Percentiles rank a stretch among this genome's conserved stretches.
phyloP scores from a whole-genome alignment of 2,113 vertebrate genomes.

The Arothron firmamentum region DNA sequence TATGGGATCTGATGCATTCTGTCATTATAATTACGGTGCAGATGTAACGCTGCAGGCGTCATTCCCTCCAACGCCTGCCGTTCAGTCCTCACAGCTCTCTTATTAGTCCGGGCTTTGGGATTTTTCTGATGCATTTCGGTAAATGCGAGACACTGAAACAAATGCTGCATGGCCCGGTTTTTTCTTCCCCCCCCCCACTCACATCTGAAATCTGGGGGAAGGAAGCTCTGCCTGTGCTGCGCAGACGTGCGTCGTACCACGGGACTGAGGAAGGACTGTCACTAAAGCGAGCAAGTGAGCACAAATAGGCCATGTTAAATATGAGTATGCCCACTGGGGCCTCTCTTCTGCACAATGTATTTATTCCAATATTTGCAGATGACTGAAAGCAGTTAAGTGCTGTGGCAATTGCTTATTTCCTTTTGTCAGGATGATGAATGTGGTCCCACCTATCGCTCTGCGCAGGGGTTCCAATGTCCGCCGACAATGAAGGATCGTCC shows the following conservation, averaged over 20 bases:
- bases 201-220: neutral
- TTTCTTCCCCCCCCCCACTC: slow-evolving; percentile 11
- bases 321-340: slow-evolving; percentile 53
- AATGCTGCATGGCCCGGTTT: slow-evolving; percentile 22
- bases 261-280: slow-evolving; percentile 44
- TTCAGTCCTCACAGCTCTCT: slow-evolving; percentile 1
- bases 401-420: slow-evolving; percentile 73
- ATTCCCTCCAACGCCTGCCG: neutral
- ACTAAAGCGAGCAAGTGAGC: slow-evolving; percentile 65
- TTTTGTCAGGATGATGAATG: slow-evolving; percentile 74
- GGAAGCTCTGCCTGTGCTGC: slow-evolving; percentile 13
- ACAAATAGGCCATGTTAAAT: slow-evolving; percentile 72
- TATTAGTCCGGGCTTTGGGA: slow-evolving; percentile 7
- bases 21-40: slow-evolving; percentile 1
- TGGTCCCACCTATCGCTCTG: slow-evolving; percentile 60
- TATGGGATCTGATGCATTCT: neutral
- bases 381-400: slow-evolving; percentile 70
- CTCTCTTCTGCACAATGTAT: slow-evolving; percentile 48
- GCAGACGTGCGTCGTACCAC: slow-evolving; percentile 17
- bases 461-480: slow-evolving; percentile 59
- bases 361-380: slow-evolving; percentile 73
- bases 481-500: slow-evolving; percentile 72
- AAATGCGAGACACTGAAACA: slow-evolving; percentile 25
- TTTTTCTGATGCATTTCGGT: slow-evolving; percentile 32
- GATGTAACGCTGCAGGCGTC: neutral